A percentile compares a stretch with the other conserved stretches of the same genome.
Evolutionary conservation across 2,888 invertebrate genomes (phyloP).

Genomic region (Lumbricus terrestris): DNA sequence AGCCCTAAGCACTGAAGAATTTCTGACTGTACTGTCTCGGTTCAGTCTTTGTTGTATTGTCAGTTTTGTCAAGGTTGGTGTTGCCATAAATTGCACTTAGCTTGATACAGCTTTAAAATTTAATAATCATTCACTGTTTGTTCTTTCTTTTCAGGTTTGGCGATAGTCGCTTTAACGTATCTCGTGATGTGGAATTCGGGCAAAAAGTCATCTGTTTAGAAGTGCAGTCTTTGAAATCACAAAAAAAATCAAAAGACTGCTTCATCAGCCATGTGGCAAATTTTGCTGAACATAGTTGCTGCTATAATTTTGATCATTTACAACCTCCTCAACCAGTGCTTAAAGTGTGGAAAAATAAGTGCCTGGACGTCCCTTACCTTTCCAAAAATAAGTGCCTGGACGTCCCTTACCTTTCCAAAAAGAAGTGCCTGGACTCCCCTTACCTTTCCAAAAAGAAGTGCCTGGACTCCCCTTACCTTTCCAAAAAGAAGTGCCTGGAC

Average conservation of each 20-base stretch:
- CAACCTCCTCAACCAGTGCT: not conserved
- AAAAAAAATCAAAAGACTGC: not conserved
- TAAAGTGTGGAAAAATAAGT: too few relatives aligned
- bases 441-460: too few relatives aligned
- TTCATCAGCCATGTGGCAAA: not conserved
- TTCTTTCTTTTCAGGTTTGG: constrained; percentile 11
- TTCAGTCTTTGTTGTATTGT: not conserved
- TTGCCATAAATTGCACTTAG: not conserved
- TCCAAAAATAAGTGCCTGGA: too few relatives aligned
- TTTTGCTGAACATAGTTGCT: not conserved
- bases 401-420: too few relatives aligned
- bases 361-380: too few relatives aligned
- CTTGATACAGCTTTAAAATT: not conserved
- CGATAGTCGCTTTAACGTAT: not conserved
- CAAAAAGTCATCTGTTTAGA: not conserved
- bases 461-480: too few relatives aligned
- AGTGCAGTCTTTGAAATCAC: not conserved
- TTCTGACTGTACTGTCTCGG: not conserved
- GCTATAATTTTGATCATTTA: too few relatives aligned
- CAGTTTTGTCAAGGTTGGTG: constrained; percentile 3
- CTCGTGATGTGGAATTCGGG: not conserved
- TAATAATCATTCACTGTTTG: not conserved
- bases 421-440: too few relatives aligned
- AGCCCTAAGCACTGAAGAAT: not conserved
- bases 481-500: too few relatives aligned